Evolutionary conservation across 2,888 invertebrate species (phyloP).

Genomic region (Bombylius major): DNA sequence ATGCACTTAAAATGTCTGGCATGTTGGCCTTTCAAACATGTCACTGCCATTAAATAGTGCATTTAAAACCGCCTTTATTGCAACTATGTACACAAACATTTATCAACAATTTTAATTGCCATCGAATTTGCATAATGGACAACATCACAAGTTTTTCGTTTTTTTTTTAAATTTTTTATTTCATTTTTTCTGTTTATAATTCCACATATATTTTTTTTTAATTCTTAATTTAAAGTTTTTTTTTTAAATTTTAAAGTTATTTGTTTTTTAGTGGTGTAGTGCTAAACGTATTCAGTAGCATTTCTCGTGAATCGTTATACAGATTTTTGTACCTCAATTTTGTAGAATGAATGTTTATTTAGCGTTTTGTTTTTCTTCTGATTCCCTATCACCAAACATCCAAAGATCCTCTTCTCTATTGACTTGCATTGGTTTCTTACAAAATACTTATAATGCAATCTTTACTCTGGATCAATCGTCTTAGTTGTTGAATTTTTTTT

Average conservation of each 20-base stretch:
- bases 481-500: neutral
- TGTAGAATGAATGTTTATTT: too few relatives aligned
- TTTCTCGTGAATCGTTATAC: neutral
- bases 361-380: too few relatives aligned
- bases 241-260: neutral
- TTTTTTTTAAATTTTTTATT: neutral
- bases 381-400: too few relatives aligned
- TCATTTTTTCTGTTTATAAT: neutral
- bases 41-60: slow-evolving; percentile 2
- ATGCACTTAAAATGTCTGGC: neutral
- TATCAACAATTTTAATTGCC: slow-evolving; percentile 7
- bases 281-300: neutral
- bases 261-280: neutral
- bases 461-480: too few relatives aligned
- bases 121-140: slow-evolving; percentile 5
- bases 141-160: neutral
- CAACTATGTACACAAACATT: slow-evolving; percentile 1
- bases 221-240: neutral
- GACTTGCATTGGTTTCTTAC: too few relatives aligned
- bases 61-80: neutral
- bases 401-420: too few relatives aligned
- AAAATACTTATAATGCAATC: too few relatives aligned
- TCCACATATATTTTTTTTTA: neutral
- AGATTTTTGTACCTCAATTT: too few relatives aligned
- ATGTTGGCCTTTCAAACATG: neutral